Evolutionary conservation across 2,888 invertebrate genomes (phyloP), one percentile per base, ranked within the genome.

Genomic region (Argyresthia goedartella): DNA sequence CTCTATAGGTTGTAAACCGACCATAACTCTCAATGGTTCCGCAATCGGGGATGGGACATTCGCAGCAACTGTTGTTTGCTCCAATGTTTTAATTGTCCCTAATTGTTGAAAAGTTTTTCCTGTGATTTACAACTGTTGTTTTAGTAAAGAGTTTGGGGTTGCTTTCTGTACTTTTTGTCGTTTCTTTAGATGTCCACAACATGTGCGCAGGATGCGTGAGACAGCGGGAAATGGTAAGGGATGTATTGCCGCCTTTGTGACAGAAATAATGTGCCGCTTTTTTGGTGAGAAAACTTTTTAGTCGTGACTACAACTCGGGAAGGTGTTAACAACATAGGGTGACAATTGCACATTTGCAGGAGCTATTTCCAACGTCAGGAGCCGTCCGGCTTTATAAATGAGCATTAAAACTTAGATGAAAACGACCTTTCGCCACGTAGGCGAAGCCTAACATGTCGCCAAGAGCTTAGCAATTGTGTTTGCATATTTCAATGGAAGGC

Each of bases 1-100:
- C 81, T 79, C 80, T 81, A 85, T 85, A 74, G 79, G 71, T 79
- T 76, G 76, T 78, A 78, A 84, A 80, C 77, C 75, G 74, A 66
- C 71, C 76, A 75, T 82, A 79, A 80, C 70, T 86, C 74, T 76
- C 74, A 81, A 82, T 80, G 77, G 77, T 75, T 78, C 76, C 80
- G 79, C 81, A 77, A 78, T 84, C 79, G 80, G 75, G 73, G 76
- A 49, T 45, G 72, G 77, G 78, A 78, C 82, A 84, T 85, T 84
- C 63, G 76, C 73, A 78, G 76, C 86, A 86, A 85, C 84, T 85
- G 85, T 78, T 86, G 84, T 85, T 85, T 79, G 76, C 76, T 76
- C 73, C 75, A 70, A 79, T 76, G 81, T 80, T 85, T 81, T 85
- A 86, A 85, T 85, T 82, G 85, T 84, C 79, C 73, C 76, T 81